Conservation (phyloP, 2,888 invertebrate species). For the Leptopilina drosophilae region DNA sequence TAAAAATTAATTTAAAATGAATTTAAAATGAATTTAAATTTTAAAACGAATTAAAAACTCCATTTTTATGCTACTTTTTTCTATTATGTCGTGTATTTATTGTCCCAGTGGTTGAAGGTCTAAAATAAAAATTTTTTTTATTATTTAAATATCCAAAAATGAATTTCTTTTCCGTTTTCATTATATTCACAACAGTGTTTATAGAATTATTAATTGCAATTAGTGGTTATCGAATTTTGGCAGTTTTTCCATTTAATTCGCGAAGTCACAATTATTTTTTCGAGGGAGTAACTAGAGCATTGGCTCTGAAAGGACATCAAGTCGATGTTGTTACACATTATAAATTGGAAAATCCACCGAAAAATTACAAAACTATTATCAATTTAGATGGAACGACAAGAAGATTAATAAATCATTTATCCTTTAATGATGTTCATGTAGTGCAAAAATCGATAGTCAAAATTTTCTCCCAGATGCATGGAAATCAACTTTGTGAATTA, state of each 20-base stretch:
- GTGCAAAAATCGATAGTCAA: background rate
- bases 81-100: too few relatives aligned
- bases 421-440: conserved; percentile 56
- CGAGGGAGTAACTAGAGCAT: conserved; percentile 73
- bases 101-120: too few relatives aligned
- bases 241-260: conserved; percentile 76
- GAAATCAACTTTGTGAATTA: conserved; percentile 58
- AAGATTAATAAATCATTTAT: conserved; percentile 58
- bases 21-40: too few relatives aligned
- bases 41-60: too few relatives aligned
- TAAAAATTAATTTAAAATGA: too few relatives aligned
- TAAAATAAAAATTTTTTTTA: too few relatives aligned
- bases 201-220: background rate
- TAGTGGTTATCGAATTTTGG: conserved; percentile 73
- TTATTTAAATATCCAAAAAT: too few relatives aligned
- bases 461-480: conserved; percentile 46
- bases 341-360: conserved; percentile 66
- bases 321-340: conserved; percentile 74
- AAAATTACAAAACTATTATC: conserved; percentile 72
- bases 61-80: too few relatives aligned
- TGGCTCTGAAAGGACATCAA: conserved; percentile 77
- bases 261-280: conserved; percentile 78
- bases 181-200: too few relatives aligned
- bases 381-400: conserved; percentile 58
- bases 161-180: too few relatives aligned